A percentile compares a stretch with the other conserved stretches of the same genome.
Conservation (phyloP, 2,797 vertebrate species). For the Euphonia xanthogaster region DNA sequence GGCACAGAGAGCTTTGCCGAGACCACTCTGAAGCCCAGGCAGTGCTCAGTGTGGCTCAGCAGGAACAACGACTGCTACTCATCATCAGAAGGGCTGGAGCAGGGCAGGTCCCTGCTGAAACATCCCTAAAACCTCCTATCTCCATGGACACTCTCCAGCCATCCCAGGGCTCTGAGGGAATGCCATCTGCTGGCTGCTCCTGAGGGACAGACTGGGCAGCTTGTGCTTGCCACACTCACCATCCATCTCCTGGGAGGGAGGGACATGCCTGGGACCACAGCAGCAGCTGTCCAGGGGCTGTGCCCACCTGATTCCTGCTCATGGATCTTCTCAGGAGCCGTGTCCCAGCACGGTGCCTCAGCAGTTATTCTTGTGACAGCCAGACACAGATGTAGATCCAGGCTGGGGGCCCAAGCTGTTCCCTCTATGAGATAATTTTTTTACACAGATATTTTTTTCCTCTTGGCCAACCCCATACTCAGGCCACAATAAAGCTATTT, state of each 20-base stretch:
- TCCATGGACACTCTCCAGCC: not conserved
- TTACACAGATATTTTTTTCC: not conserved
- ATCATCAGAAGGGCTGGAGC: not conserved
- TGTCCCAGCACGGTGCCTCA: accelerated
- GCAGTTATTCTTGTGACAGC: not conserved
- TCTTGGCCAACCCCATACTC: not conserved
- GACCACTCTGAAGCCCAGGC: not conserved
- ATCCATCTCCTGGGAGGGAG: not conserved
- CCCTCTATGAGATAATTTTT: not conserved
- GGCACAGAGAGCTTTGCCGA: not conserved
- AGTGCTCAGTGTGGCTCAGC: accelerated
- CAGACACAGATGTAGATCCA: not conserved
- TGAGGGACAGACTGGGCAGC: not conserved
- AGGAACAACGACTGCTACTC: not conserved
- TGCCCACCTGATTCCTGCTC: not conserved
- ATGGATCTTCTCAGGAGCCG: not conserved
- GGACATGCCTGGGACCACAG: not conserved
- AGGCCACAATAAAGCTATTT: not conserved
- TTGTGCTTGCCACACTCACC: not conserved
- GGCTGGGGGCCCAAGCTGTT: not conserved
- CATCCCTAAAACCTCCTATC: accelerated
- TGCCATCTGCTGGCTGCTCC: accelerated
- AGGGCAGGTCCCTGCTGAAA: not conserved
- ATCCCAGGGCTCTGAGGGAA: not conserved
- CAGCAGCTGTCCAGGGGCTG: accelerated